Percentiles rank a stretch among this genome's conserved stretches.
Conservation (phyloP, 2,113 vertebrate species). For the Tachysurus fulvidraco region DNA sequence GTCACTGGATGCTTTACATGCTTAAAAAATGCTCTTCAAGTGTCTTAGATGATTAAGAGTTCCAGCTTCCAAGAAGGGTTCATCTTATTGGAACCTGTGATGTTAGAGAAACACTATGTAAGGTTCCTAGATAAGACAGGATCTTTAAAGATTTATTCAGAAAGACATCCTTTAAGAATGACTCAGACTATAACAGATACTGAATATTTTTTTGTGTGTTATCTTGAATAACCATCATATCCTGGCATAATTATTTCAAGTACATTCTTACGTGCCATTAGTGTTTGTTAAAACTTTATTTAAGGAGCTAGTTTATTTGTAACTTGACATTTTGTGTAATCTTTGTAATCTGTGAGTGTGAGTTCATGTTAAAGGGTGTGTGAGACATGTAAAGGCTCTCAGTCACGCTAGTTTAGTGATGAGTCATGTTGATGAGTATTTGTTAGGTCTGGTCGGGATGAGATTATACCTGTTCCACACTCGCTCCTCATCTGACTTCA, state of each 20-base stretch:
- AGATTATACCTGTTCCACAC: slow-evolving; percentile 47
- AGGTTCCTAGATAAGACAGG: background rate
- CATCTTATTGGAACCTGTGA: background rate
- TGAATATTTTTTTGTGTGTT: background rate
- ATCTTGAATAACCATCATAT: background rate
- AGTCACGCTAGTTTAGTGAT: slow-evolving; percentile 46
- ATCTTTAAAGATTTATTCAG: background rate
- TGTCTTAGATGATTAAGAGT: slow-evolving; percentile 4
- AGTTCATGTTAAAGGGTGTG: slow-evolving; percentile 36
- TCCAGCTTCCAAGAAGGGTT: background rate
- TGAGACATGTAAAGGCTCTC: slow-evolving; percentile 48
- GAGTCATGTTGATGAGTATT: slow-evolving; percentile 44
- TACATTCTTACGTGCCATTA: background rate
- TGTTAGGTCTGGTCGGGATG: slow-evolving; percentile 41
- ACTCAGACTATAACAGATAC: background rate
- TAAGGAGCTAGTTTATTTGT: background rate
- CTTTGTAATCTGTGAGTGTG: slow-evolving; percentile 7
- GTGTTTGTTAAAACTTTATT: background rate
- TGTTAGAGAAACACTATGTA: background rate
- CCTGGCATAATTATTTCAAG: background rate
- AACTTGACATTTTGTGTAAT: background rate
- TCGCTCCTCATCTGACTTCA: slow-evolving; percentile 15
- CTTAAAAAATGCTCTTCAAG: background rate
- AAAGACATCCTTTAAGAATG: background rate
- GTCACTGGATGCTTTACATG: background rate